These are phyloP conservation scores for Caenorhabditis plicata DNA, from an alignment of 2,888 invertebrate genomes.

Conservation along the genomic window DNA sequence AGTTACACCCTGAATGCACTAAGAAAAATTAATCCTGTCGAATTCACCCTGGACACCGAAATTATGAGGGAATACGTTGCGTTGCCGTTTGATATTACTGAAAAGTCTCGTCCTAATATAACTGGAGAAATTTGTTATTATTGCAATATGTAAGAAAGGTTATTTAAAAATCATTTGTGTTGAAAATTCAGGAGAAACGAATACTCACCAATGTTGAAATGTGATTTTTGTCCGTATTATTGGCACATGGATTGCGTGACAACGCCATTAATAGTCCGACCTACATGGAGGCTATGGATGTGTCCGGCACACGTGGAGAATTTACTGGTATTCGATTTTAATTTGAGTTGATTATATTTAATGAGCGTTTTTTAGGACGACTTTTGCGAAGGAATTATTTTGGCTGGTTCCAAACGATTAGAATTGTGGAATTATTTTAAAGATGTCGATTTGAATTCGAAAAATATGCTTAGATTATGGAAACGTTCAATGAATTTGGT, in stretches of 20 bases:
- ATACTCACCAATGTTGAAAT: neutral
- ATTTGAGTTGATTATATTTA: neutral
- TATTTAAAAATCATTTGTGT: neutral
- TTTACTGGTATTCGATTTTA: no score
- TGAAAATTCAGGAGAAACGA: neutral
- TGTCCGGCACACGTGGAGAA: conserved; percentile 3
- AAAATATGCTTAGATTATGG: no score
- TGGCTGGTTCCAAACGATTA: neutral
- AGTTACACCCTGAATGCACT: neutral
- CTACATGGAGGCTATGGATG: conserved; percentile 5
- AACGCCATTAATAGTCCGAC: neutral
- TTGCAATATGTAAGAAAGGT: neutral
- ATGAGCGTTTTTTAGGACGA: neutral
- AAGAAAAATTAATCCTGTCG: neutral
- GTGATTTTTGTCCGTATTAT: neutral
- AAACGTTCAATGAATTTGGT: neutral
- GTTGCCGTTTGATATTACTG: conserved; percentile 2
- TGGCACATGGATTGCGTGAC: conserved; percentile 2
- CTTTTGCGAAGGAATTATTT: neutral
- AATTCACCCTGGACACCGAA: neutral
- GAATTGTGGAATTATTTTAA: neutral
- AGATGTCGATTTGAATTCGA: neutral
- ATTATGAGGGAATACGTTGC: neutral
- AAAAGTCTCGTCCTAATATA: neutral
- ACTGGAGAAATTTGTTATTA: no score